Evolutionary conservation across 2,797 vertebrate species (phyloP).

Genomic region (Brotula barbata): DNA sequence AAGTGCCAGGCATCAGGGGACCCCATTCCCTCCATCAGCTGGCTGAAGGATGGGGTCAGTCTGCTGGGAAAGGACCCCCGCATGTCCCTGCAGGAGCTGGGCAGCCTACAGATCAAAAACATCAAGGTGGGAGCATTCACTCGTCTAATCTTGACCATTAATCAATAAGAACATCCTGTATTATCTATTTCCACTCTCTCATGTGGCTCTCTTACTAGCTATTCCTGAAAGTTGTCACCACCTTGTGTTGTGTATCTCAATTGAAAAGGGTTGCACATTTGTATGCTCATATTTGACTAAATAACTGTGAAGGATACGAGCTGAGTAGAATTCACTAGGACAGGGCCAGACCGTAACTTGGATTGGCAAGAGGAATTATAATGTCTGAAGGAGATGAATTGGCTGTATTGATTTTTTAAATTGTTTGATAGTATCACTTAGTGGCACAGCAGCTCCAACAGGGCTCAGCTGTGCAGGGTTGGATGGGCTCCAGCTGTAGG

Average conservation of each 20-base stretch:
- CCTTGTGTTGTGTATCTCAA: too few relatives aligned
- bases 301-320: conserved; percentile 35
- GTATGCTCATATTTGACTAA: conserved; percentile 1
- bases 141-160: background rate
- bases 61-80: conserved; percentile 94
- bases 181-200: too few relatives aligned
- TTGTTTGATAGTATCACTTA: conserved; percentile 79
- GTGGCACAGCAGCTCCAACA: conserved; percentile 55
- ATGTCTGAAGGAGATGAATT: conserved; percentile 71
- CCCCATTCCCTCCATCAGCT: conserved; percentile 95
- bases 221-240: conserved; percentile 10
- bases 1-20: conserved; percentile 97
- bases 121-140: conserved; percentile 81
- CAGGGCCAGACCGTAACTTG: conserved; percentile 54
- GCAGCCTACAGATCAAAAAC: conserved; percentile 92
- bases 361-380: conserved; percentile 58
- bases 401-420: conserved; percentile 75
- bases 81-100: conserved; percentile 91
- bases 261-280: background rate
- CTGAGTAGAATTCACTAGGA: conserved; percentile 48
- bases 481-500: conserved; percentile 70
- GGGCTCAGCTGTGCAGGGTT: conserved; percentile 65
- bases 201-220: too few relatives aligned
- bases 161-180: too few relatives aligned
- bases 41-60: conserved; percentile 96